Conservation (phyloP, 2,888 invertebrate genomes). For the Byasa hedistus region DNA sequence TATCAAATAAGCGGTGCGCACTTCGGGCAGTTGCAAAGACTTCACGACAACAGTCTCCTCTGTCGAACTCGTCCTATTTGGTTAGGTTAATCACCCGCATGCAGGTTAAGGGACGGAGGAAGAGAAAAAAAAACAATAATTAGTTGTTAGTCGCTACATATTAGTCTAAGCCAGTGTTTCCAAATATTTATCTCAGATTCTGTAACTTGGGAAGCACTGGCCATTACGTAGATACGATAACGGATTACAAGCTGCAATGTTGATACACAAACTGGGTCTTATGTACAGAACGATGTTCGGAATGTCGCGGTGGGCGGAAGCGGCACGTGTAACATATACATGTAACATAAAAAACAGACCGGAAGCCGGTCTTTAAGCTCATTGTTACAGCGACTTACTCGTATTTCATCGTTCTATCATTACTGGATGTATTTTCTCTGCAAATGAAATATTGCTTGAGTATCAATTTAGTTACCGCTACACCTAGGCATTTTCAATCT, state of each 20-base stretch:
- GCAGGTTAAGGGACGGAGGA: constrained; percentile 50
- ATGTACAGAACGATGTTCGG: constrained; percentile 54
- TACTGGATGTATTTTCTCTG: constrained; percentile 58
- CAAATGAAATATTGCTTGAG: constrained; percentile 58
- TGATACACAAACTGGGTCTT: constrained; percentile 27
- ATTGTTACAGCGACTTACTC: constrained; percentile 59
- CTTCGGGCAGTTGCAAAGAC: constrained; percentile 62
- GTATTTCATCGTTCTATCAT: constrained; percentile 76
- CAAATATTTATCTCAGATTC: constrained; percentile 2
- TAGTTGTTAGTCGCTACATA: constrained; percentile 35
- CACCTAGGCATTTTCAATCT: neutral
- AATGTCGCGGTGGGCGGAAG: constrained; percentile 41
- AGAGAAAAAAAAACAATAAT: constrained; percentile 35
- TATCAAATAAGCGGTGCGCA: constrained; percentile 59
- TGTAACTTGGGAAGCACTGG: constrained; percentile 23
- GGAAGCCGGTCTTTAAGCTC: constrained; percentile 31
- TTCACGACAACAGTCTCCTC: constrained; percentile 64
- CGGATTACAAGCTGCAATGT: constrained; percentile 20
- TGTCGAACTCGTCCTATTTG: constrained; percentile 56
- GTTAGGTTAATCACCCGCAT: constrained; percentile 54
- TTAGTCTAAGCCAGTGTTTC: constrained; percentile 21
- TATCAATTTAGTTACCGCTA: constrained; percentile 31
- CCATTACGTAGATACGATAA: constrained; percentile 8
- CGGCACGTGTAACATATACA: constrained; percentile 36
- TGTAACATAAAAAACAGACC: constrained; percentile 14